Conservation (phyloP, 2,888 invertebrate genomes). For the Scaptomyza reducta region DNA sequence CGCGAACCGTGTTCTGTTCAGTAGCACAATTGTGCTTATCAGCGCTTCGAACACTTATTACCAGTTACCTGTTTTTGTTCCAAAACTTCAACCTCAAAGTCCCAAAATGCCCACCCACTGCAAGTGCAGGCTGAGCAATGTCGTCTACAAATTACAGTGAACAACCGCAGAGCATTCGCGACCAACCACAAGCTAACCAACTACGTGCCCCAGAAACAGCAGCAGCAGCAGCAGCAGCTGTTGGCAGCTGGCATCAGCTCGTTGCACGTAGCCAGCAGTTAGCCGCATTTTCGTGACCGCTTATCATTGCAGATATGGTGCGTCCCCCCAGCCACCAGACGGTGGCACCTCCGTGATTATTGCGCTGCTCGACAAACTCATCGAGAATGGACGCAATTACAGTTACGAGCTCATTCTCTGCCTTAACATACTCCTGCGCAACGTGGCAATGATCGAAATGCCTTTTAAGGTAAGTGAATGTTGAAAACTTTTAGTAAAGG, state of each 20-base stretch:
- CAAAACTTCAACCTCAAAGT: not conserved
- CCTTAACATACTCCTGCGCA: slow-evolving; percentile 88
- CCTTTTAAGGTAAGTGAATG: slow-evolving; percentile 83
- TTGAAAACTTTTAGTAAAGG: not conserved
- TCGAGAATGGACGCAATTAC: slow-evolving; percentile 87
- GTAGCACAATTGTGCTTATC: slow-evolving; percentile 72
- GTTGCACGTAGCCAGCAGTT: slow-evolving; percentile 58
- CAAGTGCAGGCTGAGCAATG: slow-evolving; percentile 37
- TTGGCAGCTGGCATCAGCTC: slow-evolving; percentile 21
- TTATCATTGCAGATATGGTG: slow-evolving; percentile 86
- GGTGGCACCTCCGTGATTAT: slow-evolving; percentile 87
- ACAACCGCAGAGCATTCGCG: slow-evolving; percentile 57
- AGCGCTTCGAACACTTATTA: slow-evolving; percentile 64
- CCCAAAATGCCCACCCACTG: slow-evolving; percentile 16
- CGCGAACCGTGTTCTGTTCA: slow-evolving; percentile 65
- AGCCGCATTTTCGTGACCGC: slow-evolving; percentile 51
- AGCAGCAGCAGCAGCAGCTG: slow-evolving; percentile 6
- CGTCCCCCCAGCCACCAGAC: slow-evolving; percentile 86
- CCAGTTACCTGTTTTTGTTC: slow-evolving; percentile 18
- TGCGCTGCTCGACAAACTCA: slow-evolving; percentile 87
- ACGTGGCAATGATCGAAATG: slow-evolving; percentile 86
- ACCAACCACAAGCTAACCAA: slow-evolving; percentile 66
- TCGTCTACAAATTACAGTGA: slow-evolving; percentile 62
- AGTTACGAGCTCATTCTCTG: slow-evolving; percentile 89
- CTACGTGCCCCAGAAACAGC: slow-evolving; percentile 58